phyloP scores from a whole-genome alignment of 1,140 invertebrate genomes.

The Scaptomyza graminum region DNA sequence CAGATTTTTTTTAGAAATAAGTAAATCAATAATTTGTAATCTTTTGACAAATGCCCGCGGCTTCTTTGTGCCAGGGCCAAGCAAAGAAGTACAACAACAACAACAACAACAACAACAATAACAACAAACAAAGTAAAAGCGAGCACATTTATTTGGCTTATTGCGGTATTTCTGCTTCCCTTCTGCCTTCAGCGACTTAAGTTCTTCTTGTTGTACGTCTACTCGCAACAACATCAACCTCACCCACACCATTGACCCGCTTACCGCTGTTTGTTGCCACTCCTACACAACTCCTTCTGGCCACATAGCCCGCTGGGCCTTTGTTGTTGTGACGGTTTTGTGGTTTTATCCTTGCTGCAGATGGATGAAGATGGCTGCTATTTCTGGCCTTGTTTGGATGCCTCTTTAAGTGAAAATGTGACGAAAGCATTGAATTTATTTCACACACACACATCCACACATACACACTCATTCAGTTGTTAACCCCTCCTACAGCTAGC shows the following conservation, averaged over 20 bases:
- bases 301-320: slow-evolving; percentile 49
- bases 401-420: slow-evolving; percentile 66
- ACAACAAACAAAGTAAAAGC: slow-evolving; percentile 46
- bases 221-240: neutral
- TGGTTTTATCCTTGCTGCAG: slow-evolving; percentile 63
- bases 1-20: slow-evolving; percentile 1
- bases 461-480: neutral
- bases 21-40: slow-evolving; percentile 65
- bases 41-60: slow-evolving; percentile 65
- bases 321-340: slow-evolving; percentile 67
- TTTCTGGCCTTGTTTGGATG: slow-evolving; percentile 7
- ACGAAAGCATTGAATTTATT: slow-evolving; percentile 71
- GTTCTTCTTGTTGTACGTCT: neutral
- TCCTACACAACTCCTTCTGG: slow-evolving; percentile 11
- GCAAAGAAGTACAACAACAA: slow-evolving; percentile 12
- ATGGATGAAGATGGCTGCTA: slow-evolving; percentile 13
- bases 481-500: slow-evolving; percentile 29
- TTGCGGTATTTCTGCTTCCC: slow-evolving; percentile 54
- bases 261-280: neutral
- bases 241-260: slow-evolving; percentile 1
- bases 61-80: slow-evolving; percentile 57
- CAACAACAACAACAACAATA: slow-evolving; percentile 5
- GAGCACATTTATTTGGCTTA: slow-evolving; percentile 77
- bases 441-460: slow-evolving; percentile 28
- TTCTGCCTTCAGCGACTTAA: neutral